phyloP scores from a whole-genome alignment of 92 coral and sea anemone genomes.

The Umimayanthus kanabou region DNA sequence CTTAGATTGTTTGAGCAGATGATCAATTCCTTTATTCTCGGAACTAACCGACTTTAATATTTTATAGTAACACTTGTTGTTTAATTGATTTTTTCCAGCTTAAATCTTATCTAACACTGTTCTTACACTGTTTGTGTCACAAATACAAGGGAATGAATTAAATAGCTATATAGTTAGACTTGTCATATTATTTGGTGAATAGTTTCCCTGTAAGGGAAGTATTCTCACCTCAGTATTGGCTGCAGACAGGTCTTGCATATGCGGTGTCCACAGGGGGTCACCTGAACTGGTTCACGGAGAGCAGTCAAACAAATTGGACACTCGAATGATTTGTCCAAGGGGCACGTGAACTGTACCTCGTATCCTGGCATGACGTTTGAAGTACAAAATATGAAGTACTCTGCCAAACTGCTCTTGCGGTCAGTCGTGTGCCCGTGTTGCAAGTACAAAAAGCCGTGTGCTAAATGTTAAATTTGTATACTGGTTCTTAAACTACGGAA shows the following conservation, averaged over 20 bases:
- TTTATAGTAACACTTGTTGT: no score
- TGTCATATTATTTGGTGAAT: not conserved
- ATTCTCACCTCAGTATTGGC: slow-evolving; percentile 83
- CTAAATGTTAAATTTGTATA: not conserved
- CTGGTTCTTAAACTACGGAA: no score
- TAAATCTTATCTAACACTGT: not conserved
- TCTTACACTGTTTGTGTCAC: no score
- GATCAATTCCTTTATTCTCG: no score
- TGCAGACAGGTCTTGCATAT: slow-evolving; percentile 91
- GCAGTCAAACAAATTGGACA: slow-evolving; percentile 96
- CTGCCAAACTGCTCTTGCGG: not conserved
- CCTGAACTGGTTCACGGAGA: slow-evolving; percentile 95
- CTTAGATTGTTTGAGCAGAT: no score
- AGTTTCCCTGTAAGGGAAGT: not conserved
- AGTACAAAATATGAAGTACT: no score
- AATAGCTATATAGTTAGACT: no score
- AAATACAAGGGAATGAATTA: no score
- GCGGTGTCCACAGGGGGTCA: slow-evolving; percentile 99
- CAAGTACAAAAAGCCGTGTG: not conserved
- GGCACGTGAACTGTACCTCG: slow-evolving; percentile 75
- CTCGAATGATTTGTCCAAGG: slow-evolving; percentile 94
- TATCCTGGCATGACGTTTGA: slow-evolving; percentile 85
- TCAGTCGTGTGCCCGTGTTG: not conserved
- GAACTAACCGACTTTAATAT: no score
- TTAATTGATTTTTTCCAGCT: not conserved